A percentile compares a stretch with the other conserved stretches of the same genome.
Conservation (phyloP, 2,888 invertebrate species). For the Cyrtodaria siliqua region DNA sequence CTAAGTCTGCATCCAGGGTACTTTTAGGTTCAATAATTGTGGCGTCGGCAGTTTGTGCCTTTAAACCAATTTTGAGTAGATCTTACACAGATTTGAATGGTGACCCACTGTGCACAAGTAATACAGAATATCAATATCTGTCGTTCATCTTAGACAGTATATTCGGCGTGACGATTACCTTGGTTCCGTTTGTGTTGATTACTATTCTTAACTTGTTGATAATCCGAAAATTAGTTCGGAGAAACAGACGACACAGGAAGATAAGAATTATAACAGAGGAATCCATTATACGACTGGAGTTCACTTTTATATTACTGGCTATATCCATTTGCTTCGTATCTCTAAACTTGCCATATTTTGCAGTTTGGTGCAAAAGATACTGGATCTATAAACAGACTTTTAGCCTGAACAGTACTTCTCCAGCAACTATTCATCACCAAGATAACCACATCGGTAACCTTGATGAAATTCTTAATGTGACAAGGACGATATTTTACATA, state of each 20-base stretch:
- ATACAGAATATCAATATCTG: conserved; percentile 61
- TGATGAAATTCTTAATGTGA: too few species aligned
- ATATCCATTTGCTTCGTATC: conserved; percentile 76
- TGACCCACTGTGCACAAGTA: conserved; percentile 71
- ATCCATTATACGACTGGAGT: conserved; percentile 75
- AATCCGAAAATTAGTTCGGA: conserved; percentile 74
- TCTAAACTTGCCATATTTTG: conserved; percentile 80
- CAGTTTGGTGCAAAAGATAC: conserved; percentile 72
- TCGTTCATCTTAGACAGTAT: conserved; percentile 78
- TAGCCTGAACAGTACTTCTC: not conserved
- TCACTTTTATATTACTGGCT: too few species aligned
- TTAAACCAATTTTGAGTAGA: conserved; percentile 79
- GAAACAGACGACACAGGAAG: conserved; percentile 70
- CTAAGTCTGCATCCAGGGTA: conserved; percentile 72
- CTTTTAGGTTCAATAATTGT: conserved; percentile 69
- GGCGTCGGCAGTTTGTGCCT: conserved; percentile 71
- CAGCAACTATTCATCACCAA: conserved; percentile 6
- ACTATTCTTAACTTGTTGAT: conserved; percentile 79
- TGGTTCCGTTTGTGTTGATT: conserved; percentile 82
- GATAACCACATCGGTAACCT: too few species aligned
- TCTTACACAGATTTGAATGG: conserved; percentile 50
- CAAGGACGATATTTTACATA: too few species aligned
- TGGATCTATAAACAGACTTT: too few species aligned
- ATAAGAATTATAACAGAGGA: conserved; percentile 70
- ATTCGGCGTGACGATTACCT: conserved; percentile 78